Conservation (phyloP, 2,113 vertebrate species). For the Malurus elegans region DNA sequence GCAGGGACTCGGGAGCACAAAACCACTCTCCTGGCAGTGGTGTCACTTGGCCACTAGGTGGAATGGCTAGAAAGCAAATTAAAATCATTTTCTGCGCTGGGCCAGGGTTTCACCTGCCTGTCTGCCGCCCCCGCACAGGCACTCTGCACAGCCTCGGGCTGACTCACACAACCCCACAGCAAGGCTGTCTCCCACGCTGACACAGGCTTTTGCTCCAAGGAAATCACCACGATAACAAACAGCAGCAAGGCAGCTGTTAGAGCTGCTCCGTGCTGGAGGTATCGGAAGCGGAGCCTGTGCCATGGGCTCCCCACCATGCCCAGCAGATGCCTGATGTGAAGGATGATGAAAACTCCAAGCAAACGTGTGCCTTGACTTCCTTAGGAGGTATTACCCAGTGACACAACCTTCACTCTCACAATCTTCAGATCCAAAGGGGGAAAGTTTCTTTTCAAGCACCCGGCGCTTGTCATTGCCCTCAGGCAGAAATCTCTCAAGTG, state of each 20-base stretch:
- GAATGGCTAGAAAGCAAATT: constrained; percentile 32
- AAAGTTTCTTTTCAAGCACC: not conserved
- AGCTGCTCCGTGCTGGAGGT: not conserved
- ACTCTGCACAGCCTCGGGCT: not conserved
- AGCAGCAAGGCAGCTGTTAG: not conserved
- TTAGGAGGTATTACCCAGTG: not conserved
- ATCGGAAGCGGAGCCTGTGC: not conserved
- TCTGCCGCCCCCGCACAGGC: not conserved
- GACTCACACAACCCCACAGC: constrained; percentile 14
- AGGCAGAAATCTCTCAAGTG: constrained; percentile 34
- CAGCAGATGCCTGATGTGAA: not conserved
- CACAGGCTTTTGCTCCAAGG: not conserved
- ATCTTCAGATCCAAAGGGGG: not conserved
- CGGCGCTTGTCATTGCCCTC: not conserved
- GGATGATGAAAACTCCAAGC: not conserved
- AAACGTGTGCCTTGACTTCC: not conserved
- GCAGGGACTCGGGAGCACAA: not conserved
- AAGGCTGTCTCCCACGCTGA: not conserved
- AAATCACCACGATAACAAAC: not conserved
- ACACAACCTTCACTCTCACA: not conserved
- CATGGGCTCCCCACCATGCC: not conserved
- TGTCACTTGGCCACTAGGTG: constrained; percentile 43
- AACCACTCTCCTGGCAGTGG: not conserved
- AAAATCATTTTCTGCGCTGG: not conserved
- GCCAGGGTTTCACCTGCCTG: not conserved